phyloP scores from a whole-genome alignment of 2,888 invertebrate species.

The Tethea ocularis region DNA sequence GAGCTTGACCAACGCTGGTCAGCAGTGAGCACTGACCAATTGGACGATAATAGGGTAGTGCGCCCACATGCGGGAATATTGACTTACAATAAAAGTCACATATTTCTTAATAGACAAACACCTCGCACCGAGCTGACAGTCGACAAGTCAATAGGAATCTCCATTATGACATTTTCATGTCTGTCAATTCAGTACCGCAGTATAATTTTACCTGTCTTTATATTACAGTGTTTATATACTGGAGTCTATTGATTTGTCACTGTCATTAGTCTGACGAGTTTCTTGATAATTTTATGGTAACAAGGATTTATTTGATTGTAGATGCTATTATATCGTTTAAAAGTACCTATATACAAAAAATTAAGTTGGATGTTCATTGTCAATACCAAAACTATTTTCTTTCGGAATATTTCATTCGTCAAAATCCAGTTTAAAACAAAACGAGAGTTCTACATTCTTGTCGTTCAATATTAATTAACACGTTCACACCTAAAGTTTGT shows the following conservation, averaged over 20 bases:
- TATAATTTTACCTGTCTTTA: constrained; percentile 3
- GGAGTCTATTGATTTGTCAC: background rate
- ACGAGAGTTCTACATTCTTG: too few relatives aligned
- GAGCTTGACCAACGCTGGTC: constrained; percentile 50
- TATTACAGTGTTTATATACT: constrained; percentile 3
- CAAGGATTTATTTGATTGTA: background rate
- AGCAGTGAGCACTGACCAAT: constrained; percentile 58
- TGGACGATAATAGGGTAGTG: constrained; percentile 62
- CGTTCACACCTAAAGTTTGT: background rate
- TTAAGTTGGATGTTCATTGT: too few relatives aligned
- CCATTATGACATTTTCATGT: constrained; percentile 18
- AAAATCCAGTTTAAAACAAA: too few relatives aligned
- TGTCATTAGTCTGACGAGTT: background rate
- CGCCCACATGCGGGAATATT: constrained; percentile 79
- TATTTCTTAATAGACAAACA: constrained; percentile 75
- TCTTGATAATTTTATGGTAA: background rate
- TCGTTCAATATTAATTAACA: background rate
- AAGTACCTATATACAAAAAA: too few relatives aligned
- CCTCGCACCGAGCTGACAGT: constrained; percentile 40
- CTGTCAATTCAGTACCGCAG: constrained; percentile 12
- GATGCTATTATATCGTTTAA: background rate
- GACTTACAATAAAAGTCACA: constrained; percentile 81
- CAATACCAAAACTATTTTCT: too few relatives aligned
- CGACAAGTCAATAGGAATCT: constrained; percentile 30
- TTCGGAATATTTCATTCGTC: too few relatives aligned